Evolutionary conservation across 92 coral and sea anemone genomes (phyloP).

Genomic region (Bergia sp.): DNA sequence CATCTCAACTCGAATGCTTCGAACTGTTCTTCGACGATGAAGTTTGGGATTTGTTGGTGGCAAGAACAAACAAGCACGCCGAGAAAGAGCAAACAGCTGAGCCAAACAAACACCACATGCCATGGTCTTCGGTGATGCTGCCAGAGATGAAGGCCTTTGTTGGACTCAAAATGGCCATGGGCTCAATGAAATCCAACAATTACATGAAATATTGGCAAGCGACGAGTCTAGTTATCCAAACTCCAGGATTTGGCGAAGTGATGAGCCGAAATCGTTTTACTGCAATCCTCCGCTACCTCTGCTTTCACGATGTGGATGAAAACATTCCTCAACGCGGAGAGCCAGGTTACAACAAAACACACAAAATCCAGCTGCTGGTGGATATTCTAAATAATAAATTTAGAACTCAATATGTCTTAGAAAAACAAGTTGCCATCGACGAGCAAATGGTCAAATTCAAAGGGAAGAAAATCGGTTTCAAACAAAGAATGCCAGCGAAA

Average conservation of each 20-base stretch:
- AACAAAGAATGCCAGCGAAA: conserved; percentile 1
- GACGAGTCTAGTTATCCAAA: too few relatives aligned
- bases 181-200: background rate
- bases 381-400: background rate
- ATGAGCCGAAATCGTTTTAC: background rate
- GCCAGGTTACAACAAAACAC: too few relatives aligned
- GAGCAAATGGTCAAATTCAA: conserved; percentile 19
- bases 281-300: conserved; percentile 1
- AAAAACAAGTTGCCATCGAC: background rate
- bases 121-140: background rate
- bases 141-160: conserved; percentile 8
- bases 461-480: conserved; percentile 19
- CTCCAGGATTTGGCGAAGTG: too few relatives aligned
- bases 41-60: conserved; percentile 17
- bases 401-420: background rate
- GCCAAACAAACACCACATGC: background rate
- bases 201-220: too few relatives aligned
- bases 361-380: background rate
- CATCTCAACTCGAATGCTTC: conserved; percentile 12
- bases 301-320: background rate
- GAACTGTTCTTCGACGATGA: conserved; percentile 16
- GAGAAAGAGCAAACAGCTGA: background rate
- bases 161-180: conserved; percentile 16
- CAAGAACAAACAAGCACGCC: background rate
- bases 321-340: too few relatives aligned